Conservation (phyloP, 1,140 invertebrate species). For the Chionoecetes opilio region DNA sequence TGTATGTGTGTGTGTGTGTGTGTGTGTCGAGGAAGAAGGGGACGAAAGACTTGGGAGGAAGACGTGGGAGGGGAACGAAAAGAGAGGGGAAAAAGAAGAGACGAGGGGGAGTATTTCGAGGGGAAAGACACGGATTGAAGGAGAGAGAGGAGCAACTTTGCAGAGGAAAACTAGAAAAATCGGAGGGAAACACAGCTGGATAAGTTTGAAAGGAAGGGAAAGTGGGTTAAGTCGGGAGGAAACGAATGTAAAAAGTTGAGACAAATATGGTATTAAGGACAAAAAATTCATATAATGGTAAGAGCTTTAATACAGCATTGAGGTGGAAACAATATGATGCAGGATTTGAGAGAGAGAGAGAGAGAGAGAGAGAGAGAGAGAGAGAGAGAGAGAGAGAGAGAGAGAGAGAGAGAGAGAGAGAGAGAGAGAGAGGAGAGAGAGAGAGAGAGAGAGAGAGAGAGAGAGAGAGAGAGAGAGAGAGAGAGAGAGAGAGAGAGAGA, state of each 20-base stretch:
- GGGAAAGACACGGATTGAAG: not conserved
- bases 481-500: too few species aligned
- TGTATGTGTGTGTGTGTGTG: too few species aligned
- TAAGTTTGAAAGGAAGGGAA: not conserved
- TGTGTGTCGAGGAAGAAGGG: too few species aligned
- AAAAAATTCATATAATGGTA: not conserved
- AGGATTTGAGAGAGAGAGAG: too few species aligned
- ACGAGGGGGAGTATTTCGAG: not conserved
- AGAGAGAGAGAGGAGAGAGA: not conserved
- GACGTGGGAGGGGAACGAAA: not conserved
- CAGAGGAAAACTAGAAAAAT: not conserved
- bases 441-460: not conserved
- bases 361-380: not conserved
- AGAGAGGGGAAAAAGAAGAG: not conserved
- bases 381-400: not conserved
- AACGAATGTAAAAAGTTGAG: conserved; percentile 10
- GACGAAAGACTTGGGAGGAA: not conserved
- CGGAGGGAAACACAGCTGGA: conserved; percentile 9
- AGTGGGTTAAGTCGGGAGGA: not conserved
- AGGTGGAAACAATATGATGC: not conserved
- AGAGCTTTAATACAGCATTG: too few species aligned
- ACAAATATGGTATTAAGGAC: not conserved
- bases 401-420: not conserved
- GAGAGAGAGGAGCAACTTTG: not conserved
- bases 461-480: not conserved